These are phyloP conservation scores for Drosophila mimica DNA, from an alignment of 2,888 invertebrate species.

Conservation along the genomic window DNA sequence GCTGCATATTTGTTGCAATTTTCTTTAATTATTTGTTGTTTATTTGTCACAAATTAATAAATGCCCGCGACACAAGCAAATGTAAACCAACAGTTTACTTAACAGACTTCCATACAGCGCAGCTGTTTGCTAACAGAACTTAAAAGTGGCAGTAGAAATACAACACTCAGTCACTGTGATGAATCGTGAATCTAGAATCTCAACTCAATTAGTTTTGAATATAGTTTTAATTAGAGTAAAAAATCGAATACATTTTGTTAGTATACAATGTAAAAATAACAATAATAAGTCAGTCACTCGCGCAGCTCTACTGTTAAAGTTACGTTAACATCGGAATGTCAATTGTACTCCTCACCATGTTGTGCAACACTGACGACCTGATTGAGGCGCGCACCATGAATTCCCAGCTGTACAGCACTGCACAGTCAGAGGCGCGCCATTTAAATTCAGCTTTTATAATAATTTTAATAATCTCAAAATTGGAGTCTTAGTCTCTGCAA, in stretches of 20 bases:
- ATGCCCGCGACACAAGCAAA: slow-evolving; percentile 31
- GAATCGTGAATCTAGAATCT: background rate
- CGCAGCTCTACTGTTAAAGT: slow-evolving; percentile 15
- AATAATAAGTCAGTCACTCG: too few species aligned
- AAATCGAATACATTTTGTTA: background rate
- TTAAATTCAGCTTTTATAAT: background rate
- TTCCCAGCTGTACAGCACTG: background rate
- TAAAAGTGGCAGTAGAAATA: background rate
- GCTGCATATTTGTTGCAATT: background rate
- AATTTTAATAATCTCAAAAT: slow-evolving; percentile 4
- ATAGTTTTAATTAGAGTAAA: background rate
- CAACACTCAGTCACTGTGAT: background rate
- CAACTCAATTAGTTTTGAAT: background rate
- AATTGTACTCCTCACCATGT: background rate
- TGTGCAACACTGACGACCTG: background rate
- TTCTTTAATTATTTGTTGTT: slow-evolving; percentile 9
- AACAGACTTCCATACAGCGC: slow-evolving; percentile 13
- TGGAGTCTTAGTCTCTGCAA: slow-evolving; percentile 55
- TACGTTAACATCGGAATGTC: background rate
- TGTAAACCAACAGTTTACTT: slow-evolving; percentile 18
- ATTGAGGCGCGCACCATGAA: background rate
- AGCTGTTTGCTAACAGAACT: slow-evolving; percentile 35
- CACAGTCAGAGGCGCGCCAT: background rate
- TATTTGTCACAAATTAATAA: slow-evolving; percentile 36
- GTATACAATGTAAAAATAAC: background rate